Evolutionary conservation across 2,888 invertebrate genomes (phyloP).

Genomic region (Rhingia campestris): DNA sequence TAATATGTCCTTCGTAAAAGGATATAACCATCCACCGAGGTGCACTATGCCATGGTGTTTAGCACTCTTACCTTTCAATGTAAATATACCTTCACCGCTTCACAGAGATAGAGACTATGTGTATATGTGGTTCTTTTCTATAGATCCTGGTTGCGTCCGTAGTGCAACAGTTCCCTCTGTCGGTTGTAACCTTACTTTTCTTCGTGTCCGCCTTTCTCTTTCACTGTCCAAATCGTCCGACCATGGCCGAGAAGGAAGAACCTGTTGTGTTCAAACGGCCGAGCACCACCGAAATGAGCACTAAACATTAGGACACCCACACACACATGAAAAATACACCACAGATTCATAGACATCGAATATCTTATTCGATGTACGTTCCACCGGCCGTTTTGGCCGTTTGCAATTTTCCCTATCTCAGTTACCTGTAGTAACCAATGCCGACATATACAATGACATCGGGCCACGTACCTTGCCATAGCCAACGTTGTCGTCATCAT

Average conservation of each 20-base stretch:
- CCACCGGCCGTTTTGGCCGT: conserved; percentile 53
- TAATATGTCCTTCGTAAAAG: conserved; percentile 65
- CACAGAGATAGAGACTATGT: background rate
- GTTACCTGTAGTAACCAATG: conserved; percentile 69
- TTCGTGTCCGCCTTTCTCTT: conserved; percentile 16
- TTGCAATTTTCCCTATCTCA: conserved; percentile 60
- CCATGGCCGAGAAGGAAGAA: conserved; percentile 39
- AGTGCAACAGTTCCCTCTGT: conserved; percentile 62
- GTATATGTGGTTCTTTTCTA: background rate
- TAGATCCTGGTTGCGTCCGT: conserved; percentile 52
- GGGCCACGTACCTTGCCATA: conserved; percentile 26
- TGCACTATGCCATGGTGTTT: conserved; percentile 48
- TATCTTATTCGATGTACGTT: conserved; percentile 72
- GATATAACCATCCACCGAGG: conserved; percentile 52
- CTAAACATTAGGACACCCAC: conserved; percentile 14
- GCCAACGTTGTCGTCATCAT: background rate
- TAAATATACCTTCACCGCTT: conserved; percentile 58
- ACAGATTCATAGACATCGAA: conserved; percentile 63
- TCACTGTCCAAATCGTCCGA: conserved; percentile 31
- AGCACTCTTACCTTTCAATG: conserved; percentile 66
- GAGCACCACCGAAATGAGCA: conserved; percentile 34
- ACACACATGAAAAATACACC: conserved; percentile 8
- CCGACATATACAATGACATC: conserved; percentile 50
- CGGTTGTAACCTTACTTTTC: conserved; percentile 25
- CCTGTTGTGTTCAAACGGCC: conserved; percentile 64